Base-by-base conservation (phyloP, 2,113 vertebrate genomes). In the Tachuris rubrigastra region DNA sequence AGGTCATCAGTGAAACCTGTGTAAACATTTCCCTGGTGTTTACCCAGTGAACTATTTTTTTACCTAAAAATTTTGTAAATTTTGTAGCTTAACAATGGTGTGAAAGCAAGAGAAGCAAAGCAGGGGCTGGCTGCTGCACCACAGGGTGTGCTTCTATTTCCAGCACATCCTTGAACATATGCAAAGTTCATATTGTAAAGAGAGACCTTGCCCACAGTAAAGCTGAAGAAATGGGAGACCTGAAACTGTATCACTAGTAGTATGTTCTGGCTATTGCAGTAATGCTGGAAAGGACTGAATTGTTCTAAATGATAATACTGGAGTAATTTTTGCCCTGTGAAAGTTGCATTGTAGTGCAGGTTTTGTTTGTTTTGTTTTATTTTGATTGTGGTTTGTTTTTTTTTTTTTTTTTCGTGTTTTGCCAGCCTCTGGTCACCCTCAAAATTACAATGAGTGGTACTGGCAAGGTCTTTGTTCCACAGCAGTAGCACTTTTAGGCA, bases 191-290 rank as follows among this genome's bases (percentile, higher is more conserved):
- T 56, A 10, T 4, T 42, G 8, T 17, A 74, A 22, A 42, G 5
- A 1, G 14, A 27, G 2, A 0, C 21, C 5, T 8, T 65, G 35
- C 6, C 63, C 25, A 46, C 12, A 31, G 6, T 14, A 55, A 37
- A 87, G 9, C 25, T 55, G 49, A 76, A 49, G 39, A 77, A 89
- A 67, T 33, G 22, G 27, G 71, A 89, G 27, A 35, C 19, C 6
- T 58, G 37, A 42, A 21, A 20, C 18, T 82, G 14, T 50, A 21
- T 6, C 14, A 44, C 6, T 63, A 35, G 9, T 16, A 76, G 28
- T n/a, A n/a, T 55, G 1, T 14, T 89, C 15, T 39, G 31, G 10
- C n/a, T 55, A 30, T 44, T 63, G 37, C 14, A 59, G 12, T 33
- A 91, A 41, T 53, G 21, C 2, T 73, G 42, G 50, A 50, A 10